Conservation (phyloP, 2,888 invertebrate species). For the Athalia circularis region DNA sequence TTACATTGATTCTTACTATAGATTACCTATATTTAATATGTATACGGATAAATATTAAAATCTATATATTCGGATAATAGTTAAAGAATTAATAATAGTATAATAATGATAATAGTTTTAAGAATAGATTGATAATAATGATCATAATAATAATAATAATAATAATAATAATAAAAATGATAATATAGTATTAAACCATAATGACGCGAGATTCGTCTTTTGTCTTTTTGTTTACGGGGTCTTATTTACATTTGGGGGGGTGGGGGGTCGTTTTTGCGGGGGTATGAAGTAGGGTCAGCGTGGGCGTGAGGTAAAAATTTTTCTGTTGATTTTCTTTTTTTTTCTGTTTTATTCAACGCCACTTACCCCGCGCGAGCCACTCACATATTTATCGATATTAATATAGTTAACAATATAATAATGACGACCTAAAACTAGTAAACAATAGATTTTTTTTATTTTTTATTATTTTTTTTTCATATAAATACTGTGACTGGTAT, state of each 20-base stretch:
- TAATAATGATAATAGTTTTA: conserved; percentile 17
- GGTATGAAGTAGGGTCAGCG: background rate
- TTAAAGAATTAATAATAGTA: conserved; percentile 44
- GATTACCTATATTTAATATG: background rate
- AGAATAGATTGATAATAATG: conserved; percentile 44
- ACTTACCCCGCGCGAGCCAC: background rate
- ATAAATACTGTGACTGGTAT: conserved; percentile 46
- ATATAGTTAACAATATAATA: conserved; percentile 53
- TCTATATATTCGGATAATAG: conserved; percentile 36
- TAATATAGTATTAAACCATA: conserved; percentile 38
- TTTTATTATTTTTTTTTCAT: background rate
- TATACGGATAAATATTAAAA: conserved; percentile 44
- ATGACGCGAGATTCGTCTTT: conserved; percentile 35
- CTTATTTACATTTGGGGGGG: conserved; percentile 27
- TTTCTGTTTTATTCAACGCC: background rate
- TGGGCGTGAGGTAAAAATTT: background rate
- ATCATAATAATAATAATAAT: conserved; percentile 52
- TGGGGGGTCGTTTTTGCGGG: background rate
- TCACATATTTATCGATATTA: conserved; percentile 48
- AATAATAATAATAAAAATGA: conserved; percentile 47
- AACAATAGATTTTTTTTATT: conserved; percentile 35
- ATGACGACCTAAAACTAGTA: conserved; percentile 44
- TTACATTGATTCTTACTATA: conserved; percentile 30
- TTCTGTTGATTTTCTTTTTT: background rate
- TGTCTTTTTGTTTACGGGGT: conserved; percentile 7